A percentile compares a stretch with the other conserved stretches of the same genome.
phyloP scores from a whole-genome alignment of 2,888 invertebrate species.

The Ophonus ardosiacus region DNA sequence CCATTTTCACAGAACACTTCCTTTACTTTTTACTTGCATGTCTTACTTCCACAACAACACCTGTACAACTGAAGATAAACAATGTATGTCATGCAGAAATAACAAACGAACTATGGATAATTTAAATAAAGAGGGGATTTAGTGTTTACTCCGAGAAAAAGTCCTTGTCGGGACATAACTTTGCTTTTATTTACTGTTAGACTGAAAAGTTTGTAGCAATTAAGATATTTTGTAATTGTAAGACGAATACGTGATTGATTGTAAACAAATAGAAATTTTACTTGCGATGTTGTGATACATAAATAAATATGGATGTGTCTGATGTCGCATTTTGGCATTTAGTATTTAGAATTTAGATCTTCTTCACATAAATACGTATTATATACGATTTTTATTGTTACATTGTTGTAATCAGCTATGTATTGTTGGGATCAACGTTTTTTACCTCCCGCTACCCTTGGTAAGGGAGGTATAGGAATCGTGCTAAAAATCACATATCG shows the following conservation, averaged over 20 bases:
- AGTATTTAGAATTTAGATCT: no score
- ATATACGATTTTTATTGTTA: no score
- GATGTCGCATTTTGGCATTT: no score
- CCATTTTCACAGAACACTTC: constrained; percentile 64
- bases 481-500: no score
- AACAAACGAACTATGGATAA: constrained; percentile 52
- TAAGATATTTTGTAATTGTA: background rate
- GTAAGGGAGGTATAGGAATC: no score
- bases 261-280: background rate
- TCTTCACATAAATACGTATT: no score
- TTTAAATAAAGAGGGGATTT: constrained; percentile 34
- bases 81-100: constrained; percentile 61
- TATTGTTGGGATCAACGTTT: no score
- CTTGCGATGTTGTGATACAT: background rate
- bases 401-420: no score
- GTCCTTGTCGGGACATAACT: constrained; percentile 50
- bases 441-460: no score
- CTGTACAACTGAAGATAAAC: constrained; percentile 63
- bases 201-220: background rate
- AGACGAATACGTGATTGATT: no score
- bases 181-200: constrained; percentile 48
- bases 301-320: no score
- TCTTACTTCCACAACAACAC: constrained; percentile 54
- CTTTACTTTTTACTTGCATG: constrained; percentile 36
- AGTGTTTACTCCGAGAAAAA: constrained; percentile 25